Base-by-base conservation (phyloP, 92 coral and sea anemone genomes). In the Micromussa lordhowensis region DNA sequence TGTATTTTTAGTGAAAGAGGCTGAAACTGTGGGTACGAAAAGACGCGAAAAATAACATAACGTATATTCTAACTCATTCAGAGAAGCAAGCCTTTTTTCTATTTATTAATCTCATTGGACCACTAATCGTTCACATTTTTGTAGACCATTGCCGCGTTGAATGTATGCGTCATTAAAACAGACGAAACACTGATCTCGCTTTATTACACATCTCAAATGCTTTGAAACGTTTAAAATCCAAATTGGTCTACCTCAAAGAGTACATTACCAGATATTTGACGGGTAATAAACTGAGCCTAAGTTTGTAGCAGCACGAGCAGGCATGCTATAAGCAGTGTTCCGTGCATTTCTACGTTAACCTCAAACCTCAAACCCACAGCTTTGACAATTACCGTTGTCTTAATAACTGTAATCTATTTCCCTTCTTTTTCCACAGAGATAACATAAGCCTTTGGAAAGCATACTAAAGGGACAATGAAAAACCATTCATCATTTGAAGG, bases 401-500 rank as follows among this genome's bases (percentile, higher is more conserved):
- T 63, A 63, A 63, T 63, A 24, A 24, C 29, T 24, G 9, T 63
- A 63, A 63, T 24, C n/a, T 63, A 63, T 63, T 63, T 24, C 29
- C 14, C n/a, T 31, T 58, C 29, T 34, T 55, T 57, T 19, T 24
- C 57, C 19, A 79, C 70, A 79, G 83, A 57, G 32, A 61, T 51
- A 6, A 31, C 19, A 1, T 34, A 40, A 15, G 21, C 18, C 15
- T 13, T 55, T 31, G 49, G 10, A 32, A 19, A n/a, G 30, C 80
- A 1, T 44, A 44, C 57, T 9, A 44, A 55, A 35, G 28, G 57
- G 26, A 31, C 13, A 17, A 79, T 79, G 83, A 57, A 58, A 31
- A 79, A 79, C 32, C 26, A 63, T 68, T 32, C 83, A 21, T 44
- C 64, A 13, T 59, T 59, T 55, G 14, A 30, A 79, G 83, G 83